Conservation (phyloP, 2,113 vertebrate genomes). For the Eidolon helvum region DNA sequence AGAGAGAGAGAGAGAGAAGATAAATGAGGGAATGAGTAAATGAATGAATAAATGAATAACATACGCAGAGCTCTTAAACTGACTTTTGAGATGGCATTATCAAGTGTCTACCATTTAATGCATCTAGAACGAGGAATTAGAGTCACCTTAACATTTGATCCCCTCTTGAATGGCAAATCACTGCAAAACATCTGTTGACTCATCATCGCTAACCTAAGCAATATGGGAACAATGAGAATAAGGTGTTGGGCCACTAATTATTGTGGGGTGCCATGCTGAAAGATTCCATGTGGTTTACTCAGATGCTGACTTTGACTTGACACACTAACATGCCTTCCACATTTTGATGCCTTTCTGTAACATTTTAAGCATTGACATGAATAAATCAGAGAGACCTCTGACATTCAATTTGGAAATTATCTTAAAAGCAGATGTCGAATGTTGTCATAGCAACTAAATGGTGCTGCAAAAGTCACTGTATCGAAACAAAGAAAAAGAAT, state of each 20-base stretch:
- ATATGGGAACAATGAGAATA: background rate
- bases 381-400: conserved; percentile 9
- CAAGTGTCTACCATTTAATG: too few species aligned
- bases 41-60: too few species aligned
- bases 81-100: too few species aligned
- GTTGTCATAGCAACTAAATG: conserved; percentile 71
- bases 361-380: background rate
- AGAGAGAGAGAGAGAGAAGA: too few species aligned
- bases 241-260: background rate
- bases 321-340: background rate
- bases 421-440: conserved; percentile 6
- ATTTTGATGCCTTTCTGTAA: background rate
- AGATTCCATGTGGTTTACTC: background rate
- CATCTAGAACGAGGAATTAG: too few species aligned
- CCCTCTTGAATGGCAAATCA: too few species aligned
- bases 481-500: background rate
- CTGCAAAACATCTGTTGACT: too few species aligned
- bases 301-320: background rate
- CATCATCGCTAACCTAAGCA: too few species aligned
- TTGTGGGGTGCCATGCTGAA: too few species aligned
- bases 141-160: too few species aligned
- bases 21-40: background rate
- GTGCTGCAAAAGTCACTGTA: background rate
- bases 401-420: conserved; percentile 33
- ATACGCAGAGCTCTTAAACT: too few species aligned